Conservation (phyloP, 2,797 vertebrate species). For the Myiotriccus ornatus region DNA sequence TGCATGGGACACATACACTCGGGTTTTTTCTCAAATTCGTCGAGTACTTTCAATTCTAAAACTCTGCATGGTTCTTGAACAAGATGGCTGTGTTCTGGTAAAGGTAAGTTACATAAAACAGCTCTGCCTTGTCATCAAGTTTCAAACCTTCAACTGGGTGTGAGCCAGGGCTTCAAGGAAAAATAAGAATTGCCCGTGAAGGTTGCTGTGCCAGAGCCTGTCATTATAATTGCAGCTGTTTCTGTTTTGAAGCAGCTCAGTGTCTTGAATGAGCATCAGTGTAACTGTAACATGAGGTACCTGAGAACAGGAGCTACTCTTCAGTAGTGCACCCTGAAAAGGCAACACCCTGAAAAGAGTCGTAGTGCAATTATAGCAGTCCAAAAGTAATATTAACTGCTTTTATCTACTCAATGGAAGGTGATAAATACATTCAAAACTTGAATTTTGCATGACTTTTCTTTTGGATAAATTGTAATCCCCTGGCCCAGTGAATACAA, state of each 20-base stretch:
- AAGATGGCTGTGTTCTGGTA: not conserved
- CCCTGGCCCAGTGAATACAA: not conserved
- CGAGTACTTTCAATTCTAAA: not conserved
- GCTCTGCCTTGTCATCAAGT: not conserved
- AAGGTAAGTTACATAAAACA: slow-evolving; percentile 15
- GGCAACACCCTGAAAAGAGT: not conserved
- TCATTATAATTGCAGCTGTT: not conserved
- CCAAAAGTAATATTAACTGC: not conserved
- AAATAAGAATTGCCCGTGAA: not conserved
- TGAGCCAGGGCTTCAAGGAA: not conserved
- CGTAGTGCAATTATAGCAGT: not conserved
- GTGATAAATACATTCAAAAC: not conserved
- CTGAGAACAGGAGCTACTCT: not conserved
- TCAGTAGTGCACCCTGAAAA: not conserved
- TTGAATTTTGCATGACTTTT: not conserved
- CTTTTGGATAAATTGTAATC: not conserved
- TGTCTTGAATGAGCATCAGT: not conserved
- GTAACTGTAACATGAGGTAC: not conserved
- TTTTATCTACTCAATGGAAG: not conserved
- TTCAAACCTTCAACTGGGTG: not conserved
- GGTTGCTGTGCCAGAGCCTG: not conserved
- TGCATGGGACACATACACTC: not conserved
- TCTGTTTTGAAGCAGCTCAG: not conserved
- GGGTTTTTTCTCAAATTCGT: not conserved
- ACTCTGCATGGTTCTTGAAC: not conserved